phyloP scores from a whole-genome alignment of 2,113 vertebrate species.

The Eidolon helvum region DNA sequence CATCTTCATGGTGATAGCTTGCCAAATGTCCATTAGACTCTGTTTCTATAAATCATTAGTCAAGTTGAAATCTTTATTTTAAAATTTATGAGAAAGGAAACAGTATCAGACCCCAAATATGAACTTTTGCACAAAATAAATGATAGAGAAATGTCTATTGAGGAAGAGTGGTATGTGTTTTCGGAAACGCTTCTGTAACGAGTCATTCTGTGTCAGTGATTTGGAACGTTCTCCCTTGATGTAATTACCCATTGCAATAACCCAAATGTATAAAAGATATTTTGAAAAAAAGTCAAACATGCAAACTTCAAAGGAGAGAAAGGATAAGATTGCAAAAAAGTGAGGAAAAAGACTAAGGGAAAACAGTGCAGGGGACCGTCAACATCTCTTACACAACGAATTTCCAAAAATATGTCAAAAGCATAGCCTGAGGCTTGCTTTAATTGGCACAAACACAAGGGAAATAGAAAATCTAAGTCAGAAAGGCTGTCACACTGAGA shows the following conservation, averaged over 20 bases:
- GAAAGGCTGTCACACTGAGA: not conserved
- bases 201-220: not conserved
- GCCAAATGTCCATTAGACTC: not conserved
- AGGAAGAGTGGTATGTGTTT: not conserved
- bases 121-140: constrained; percentile 12
- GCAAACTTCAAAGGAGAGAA: constrained; percentile 28
- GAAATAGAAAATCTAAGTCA: constrained; percentile 52
- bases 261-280: not conserved
- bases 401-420: constrained; percentile 38
- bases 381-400: not conserved
- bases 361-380: not conserved
- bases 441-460: constrained; percentile 55
- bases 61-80: not conserved
- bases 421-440: constrained; percentile 31
- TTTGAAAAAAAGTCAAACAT: not conserved
- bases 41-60: not conserved
- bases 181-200: constrained; percentile 40
- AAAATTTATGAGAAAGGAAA: not conserved
- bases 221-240: not conserved
- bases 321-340: not conserved
- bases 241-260: not conserved
- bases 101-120: not conserved
- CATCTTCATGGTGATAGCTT: not conserved
- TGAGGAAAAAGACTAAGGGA: not conserved
- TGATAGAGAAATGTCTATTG: not conserved